These are phyloP conservation scores for Merodon equestris DNA, from an alignment of 2,888 invertebrate genomes.

Conservation along the genomic window DNA sequence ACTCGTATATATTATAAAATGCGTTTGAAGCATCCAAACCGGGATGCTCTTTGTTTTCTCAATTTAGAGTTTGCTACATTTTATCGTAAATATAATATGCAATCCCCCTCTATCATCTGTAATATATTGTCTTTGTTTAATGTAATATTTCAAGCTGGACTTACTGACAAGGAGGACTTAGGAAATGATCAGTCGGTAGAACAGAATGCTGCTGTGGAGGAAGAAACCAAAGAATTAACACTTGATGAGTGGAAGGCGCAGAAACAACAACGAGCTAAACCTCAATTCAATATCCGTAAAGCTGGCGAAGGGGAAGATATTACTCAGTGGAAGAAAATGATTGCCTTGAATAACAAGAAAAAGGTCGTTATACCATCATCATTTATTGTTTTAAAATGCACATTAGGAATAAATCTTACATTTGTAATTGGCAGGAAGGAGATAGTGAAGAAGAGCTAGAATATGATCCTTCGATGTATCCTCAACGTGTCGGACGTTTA, in stretches of 20 bases:
- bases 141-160: slow-evolving; percentile 41
- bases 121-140: no score
- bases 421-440: no score
- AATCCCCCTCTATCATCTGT: no score
- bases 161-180: slow-evolving; percentile 76
- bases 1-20: no score
- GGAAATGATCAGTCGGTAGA: slow-evolving; percentile 78
- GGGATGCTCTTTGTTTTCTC: no score
- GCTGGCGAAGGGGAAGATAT: slow-evolving; percentile 96
- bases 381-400: neutral
- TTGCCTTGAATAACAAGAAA: slow-evolving; percentile 84
- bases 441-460: slow-evolving; percentile 85
- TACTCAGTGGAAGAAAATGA: slow-evolving; percentile 95
- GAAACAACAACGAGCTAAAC: slow-evolving; percentile 88
- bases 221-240: slow-evolving; percentile 92
- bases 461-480: slow-evolving; percentile 88
- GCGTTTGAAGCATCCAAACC: no score
- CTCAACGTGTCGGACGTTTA: slow-evolving; percentile 91
- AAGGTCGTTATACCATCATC: slow-evolving; percentile 79
- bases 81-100: no score
- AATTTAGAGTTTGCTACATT: no score
- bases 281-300: slow-evolving; percentile 94
- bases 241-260: slow-evolving; percentile 96
- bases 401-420: neutral
- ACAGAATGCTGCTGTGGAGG: slow-evolving; percentile 80